These are phyloP conservation scores for Stenchaetothrips biformis DNA, from an alignment of 2,888 invertebrate genomes.

Conservation along the genomic window DNA sequence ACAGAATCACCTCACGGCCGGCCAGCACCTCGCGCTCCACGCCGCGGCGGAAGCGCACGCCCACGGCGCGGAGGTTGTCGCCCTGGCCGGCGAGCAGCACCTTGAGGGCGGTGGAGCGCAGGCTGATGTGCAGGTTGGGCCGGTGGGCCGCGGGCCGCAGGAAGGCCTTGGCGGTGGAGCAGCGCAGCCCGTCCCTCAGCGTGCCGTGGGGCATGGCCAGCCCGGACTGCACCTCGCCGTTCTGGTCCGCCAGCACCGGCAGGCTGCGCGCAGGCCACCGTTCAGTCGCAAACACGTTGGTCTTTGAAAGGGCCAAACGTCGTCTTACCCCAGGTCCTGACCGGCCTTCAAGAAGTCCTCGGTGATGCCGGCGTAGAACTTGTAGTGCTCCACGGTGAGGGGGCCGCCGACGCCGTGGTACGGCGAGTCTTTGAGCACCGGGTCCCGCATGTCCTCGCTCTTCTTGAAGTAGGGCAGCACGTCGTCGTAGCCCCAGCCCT, in stretches of 20 bases:
- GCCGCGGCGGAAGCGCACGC: conserved; percentile 37
- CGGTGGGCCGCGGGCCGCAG: conserved; percentile 37
- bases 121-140: conserved; percentile 38
- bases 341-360: conserved; percentile 39
- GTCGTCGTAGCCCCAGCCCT: conserved; percentile 43
- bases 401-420: conserved; percentile 34
- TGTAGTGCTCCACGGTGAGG: conserved; percentile 34
- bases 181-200: conserved; percentile 37
- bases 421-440: conserved; percentile 12
- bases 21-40: conserved; percentile 16
- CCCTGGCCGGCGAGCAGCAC: conserved; percentile 25
- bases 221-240: conserved; percentile 34
- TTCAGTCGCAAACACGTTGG: too few species aligned
- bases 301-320: too few species aligned
- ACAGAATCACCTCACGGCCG: conserved; percentile 36
- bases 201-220: conserved; percentile 35
- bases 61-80: conserved; percentile 35
- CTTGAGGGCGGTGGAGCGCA: conserved; percentile 42
- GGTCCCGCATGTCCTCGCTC: conserved; percentile 38
- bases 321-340: conserved; percentile 39
- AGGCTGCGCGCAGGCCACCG: background rate
- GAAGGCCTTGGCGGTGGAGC: conserved; percentile 39
- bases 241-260: conserved; percentile 30
- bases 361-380: conserved; percentile 30
- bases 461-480: conserved; percentile 47